Evolutionary conservation across 2,113 vertebrate genomes (phyloP).

Genomic region (Chionis minor): DNA sequence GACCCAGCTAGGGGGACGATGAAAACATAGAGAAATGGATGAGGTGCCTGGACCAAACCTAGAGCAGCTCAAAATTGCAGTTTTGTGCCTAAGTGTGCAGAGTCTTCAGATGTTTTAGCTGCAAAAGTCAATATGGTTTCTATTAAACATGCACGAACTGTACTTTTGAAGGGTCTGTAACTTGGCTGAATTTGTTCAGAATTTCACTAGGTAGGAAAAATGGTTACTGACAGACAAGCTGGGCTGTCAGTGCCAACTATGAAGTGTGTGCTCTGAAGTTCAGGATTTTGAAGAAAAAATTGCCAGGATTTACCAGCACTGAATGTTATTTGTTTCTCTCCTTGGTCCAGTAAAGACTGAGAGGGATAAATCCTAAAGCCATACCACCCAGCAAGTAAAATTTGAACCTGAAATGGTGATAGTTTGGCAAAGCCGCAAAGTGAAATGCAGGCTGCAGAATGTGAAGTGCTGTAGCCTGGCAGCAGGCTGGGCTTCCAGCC

Average conservation of each 20-base stretch:
- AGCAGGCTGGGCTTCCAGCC: neutral
- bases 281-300: neutral
- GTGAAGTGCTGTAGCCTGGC: neutral
- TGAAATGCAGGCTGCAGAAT: neutral
- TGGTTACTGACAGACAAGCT: neutral
- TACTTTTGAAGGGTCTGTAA: neutral
- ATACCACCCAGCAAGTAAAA: neutral
- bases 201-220: neutral
- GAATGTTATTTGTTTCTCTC: neutral
- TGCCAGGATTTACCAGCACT: neutral
- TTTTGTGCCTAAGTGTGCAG: neutral
- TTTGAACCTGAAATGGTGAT: neutral
- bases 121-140: neutral
- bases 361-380: neutral
- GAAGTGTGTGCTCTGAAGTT: neutral
- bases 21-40: neutral
- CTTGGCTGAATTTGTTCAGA: neutral
- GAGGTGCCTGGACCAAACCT: neutral
- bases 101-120: neutral
- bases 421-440: neutral
- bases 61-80: neutral
- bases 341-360: neutral
- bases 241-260: neutral
- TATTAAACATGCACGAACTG: neutral
- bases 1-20: neutral